phyloP scores from a whole-genome alignment of 2,797 vertebrate species.

The Poeciliopsis infans region DNA sequence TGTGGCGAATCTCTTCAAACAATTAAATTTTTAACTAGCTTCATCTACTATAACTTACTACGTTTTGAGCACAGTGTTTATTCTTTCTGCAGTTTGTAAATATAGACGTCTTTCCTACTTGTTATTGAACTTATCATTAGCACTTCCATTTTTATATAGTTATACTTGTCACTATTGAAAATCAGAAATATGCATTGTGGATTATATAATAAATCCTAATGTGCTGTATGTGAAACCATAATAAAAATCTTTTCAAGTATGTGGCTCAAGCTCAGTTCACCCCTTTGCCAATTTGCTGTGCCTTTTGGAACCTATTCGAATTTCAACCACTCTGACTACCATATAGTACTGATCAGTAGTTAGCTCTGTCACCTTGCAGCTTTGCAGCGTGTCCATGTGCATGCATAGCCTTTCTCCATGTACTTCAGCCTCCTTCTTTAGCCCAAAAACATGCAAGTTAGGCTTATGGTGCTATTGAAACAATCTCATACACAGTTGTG shows the following conservation, averaged over 20 bases:
- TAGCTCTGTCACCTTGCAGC: neutral
- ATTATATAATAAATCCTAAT: conserved; percentile 55
- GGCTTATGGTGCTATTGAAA: neutral
- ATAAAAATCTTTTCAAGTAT: conserved; percentile 37
- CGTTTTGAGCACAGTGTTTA: conserved; percentile 47
- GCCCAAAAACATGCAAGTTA: neutral
- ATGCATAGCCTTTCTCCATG: neutral
- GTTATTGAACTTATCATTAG: conserved; percentile 41
- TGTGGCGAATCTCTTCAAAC: neutral
- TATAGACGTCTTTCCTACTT: conserved; percentile 44
- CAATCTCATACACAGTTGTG: neutral
- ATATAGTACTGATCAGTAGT: neutral
- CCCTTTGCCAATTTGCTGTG: neutral
- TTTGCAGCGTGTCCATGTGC: neutral
- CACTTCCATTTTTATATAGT: conserved; percentile 54
- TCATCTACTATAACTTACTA: conserved; percentile 26
- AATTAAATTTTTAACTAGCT: conserved; percentile 29
- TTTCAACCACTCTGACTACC: neutral
- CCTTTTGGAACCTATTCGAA: neutral
- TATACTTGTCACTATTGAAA: conserved; percentile 47
- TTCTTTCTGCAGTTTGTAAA: conserved; percentile 61
- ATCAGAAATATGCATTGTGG: conserved; percentile 44
- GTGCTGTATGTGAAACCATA: conserved; percentile 67
- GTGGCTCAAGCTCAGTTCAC: neutral
- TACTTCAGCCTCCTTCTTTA: neutral